phyloP scores from a whole-genome alignment of 2,888 invertebrate species.

The Lithophane semibrunnea region DNA sequence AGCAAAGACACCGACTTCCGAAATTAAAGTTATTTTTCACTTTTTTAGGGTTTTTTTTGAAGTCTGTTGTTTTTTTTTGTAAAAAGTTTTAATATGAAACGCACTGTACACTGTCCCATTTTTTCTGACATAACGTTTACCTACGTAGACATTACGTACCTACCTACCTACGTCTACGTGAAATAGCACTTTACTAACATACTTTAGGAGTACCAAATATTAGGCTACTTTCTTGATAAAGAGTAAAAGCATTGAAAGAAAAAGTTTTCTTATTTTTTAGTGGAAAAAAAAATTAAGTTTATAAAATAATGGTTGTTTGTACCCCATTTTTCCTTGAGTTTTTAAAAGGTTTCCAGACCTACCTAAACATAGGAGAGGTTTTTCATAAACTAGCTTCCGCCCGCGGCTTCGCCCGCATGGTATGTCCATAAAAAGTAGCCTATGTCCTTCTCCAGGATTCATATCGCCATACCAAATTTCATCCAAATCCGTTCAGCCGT shows the following conservation, averaged over 20 bases:
- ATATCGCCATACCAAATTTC: no score
- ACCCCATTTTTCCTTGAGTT: not conserved
- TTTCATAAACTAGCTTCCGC: not conserved
- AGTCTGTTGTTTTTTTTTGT: no score
- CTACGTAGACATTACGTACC: not conserved
- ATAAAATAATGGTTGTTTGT: not conserved
- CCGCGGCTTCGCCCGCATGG: no score
- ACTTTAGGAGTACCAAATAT: no score
- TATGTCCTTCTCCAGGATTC: no score
- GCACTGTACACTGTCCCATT: not conserved
- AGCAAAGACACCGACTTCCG: no score
- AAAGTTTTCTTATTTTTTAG: not conserved
- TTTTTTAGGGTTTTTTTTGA: no score
- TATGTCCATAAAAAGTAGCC: no score
- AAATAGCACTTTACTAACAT: not conserved
- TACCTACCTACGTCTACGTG: not conserved
- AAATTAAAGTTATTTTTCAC: no score
- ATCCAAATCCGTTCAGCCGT: no score
- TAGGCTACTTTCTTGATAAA: not conserved
- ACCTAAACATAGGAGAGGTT: not conserved
- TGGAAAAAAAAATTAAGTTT: not conserved
- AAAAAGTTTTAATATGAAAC: no score
- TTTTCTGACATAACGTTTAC: not conserved
- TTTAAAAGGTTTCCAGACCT: not conserved
- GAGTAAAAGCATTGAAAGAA: not conserved